Conservation (phyloP, 2,888 invertebrate genomes). For the Colletes collaris region DNA sequence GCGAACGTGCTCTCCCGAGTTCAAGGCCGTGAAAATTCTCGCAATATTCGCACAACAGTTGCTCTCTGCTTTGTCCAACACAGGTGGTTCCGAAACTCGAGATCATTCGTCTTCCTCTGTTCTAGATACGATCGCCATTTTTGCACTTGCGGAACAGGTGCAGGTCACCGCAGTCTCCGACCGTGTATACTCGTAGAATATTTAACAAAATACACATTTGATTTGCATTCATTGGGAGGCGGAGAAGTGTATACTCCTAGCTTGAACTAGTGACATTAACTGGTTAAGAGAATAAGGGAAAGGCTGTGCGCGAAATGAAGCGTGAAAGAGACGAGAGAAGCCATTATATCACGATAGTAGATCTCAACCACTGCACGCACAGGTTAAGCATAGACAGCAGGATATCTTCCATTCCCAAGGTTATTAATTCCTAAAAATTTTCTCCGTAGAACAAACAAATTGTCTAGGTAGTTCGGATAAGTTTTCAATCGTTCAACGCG, state of each 20-base stretch:
- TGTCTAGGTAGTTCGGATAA: neutral
- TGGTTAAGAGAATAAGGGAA: constrained; percentile 1
- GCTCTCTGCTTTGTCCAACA: constrained; percentile 7
- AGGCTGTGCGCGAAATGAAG: constrained; percentile 8
- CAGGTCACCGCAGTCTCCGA: neutral
- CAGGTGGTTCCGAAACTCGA: constrained; percentile 14
- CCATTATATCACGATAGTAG: neutral
- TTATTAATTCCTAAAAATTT: neutral
- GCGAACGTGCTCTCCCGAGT: constrained; percentile 41
- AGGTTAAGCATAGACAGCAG: neutral
- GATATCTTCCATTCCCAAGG: neutral
- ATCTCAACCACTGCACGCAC: neutral
- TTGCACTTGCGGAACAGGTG: constrained; percentile 8
- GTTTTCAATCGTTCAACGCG: neutral
- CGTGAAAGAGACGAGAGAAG: constrained; percentile 4
- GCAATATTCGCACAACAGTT: constrained; percentile 45
- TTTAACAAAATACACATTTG: neutral
- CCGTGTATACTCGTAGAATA: neutral
- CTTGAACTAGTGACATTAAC: neutral
- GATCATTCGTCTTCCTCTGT: neutral
- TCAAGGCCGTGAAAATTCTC: constrained; percentile 58
- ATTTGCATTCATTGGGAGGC: constrained; percentile 6
- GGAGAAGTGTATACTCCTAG: neutral
- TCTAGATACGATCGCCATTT: neutral
- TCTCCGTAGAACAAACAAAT: neutral